phyloP scores from a whole-genome alignment of 1,140 invertebrate genomes.

The Adoxophyes honmai region DNA sequence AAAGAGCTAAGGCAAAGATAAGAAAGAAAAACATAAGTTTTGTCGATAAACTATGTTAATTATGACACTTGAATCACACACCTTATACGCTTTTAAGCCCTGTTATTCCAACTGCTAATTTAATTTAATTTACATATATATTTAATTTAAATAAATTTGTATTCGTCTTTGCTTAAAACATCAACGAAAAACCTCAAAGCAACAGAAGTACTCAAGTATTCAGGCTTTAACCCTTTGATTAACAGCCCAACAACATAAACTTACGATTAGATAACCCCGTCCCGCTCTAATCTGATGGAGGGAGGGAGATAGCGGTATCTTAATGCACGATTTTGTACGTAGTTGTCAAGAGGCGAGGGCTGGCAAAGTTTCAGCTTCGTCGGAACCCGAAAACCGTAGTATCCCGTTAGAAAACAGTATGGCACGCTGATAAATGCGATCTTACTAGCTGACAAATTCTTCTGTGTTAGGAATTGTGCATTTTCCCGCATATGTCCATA shows the following conservation, averaged over 20 bases:
- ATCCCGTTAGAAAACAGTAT: background rate
- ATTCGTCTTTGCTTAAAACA: no score
- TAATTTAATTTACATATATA: no score
- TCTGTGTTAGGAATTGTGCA: no score
- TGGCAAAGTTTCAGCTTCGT: constrained; percentile 42
- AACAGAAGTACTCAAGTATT: background rate
- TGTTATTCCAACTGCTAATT: no score
- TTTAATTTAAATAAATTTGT: no score
- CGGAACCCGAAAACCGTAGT: background rate
- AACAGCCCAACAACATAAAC: constrained; percentile 10
- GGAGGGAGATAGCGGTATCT: constrained; percentile 6
- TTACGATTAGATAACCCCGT: background rate
- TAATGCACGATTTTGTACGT: constrained; percentile 11
- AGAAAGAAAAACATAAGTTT: no score
- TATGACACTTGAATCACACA: no score
- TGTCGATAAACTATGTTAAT: no score
- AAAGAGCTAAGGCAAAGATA: no score
- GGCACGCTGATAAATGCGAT: background rate
- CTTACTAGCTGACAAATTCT: no score
- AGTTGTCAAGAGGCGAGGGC: constrained; percentile 33
- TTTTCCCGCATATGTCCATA: no score
- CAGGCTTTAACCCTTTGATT: constrained; percentile 4
- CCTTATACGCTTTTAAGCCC: no score
- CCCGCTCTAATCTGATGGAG: constrained; percentile 1
- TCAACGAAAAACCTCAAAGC: background rate